Evolutionary conservation across 2,797 vertebrate species (phyloP), one percentile per base, ranked within the genome.

Genomic region (Pangasius sanitwongsei): DNA sequence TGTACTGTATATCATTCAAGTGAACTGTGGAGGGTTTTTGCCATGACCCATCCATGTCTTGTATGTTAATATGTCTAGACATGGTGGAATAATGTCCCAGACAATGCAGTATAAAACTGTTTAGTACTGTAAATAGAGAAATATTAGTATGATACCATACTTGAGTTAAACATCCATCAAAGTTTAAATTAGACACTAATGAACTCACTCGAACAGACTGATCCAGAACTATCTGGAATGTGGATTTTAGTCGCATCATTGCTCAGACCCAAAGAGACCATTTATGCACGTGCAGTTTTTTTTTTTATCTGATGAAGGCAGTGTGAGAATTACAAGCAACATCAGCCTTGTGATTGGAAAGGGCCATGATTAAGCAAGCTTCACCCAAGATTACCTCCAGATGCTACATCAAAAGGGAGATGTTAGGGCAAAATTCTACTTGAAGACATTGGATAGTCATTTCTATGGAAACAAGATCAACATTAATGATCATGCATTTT

Each of bases 11-110:
- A 34, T 69, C 8, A 1, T 67, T 67, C n/a, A 34, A 34, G n/a
- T 69, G 65, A 67, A 72, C 69, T 20, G 69, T 48, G 44, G 44
- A n/a, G 2, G 34, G 34, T 1, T 72, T 37, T 37, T 72, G 34
- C 18, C 69, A 23, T 9, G 72, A 48, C 23, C 11, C 72, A 28
- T 4, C 4, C 74, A 75, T 50, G 44, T 16, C 8, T 57, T 57
- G 53, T 37, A 34, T 34, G 78, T 57, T 81, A 37, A 80, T 57
- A 57, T 81, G 53, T 81, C 53, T 81, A 57, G 78, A 55, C 16
- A 18, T 31, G 74, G 53, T 37, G 18, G 28, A 78, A 1, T 48
- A 75, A 48, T 28, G 44, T 75, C 72, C 44, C 72, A 41, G 41
- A 53, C 4, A 8, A n/a, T n/a, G 48, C 28, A 53, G 6, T n/a